Base-by-base conservation (phyloP, 2,797 vertebrate species). In the Hippoglossus hippoglossus region DNA sequence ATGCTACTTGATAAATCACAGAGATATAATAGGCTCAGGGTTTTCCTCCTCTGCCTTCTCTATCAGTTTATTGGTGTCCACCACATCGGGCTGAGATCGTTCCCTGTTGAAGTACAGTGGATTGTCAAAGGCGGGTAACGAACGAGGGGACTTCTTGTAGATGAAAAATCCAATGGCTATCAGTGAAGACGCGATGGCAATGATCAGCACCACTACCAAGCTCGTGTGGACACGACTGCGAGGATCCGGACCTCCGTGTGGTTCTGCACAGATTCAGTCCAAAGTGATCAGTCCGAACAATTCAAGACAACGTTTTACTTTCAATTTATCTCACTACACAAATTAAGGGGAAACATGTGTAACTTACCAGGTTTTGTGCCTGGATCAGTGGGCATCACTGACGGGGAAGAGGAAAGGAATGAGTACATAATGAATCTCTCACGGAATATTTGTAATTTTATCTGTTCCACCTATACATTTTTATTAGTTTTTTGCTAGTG, bases 31-130 rank as follows among this genome's bases (percentile, higher is more conserved):
- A 0, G 88, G 91, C 64, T 90, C 91, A 16, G 83, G 51, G n/a
- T 67, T 87, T 81, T 91, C 87, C 51, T 54, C 75, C 68, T 90
- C 91, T 52, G 80, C 90, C 13, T 88, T 92, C 73, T 92, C 90
- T 59, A 94, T 92, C 58, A 93, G 71, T 86, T 85, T 92, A 49
- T 90, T 92, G 76, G 91, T 92, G 62, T 94, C 93, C 0, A 92
- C 87, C 53, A 93, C 84, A 28, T 94, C 91, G 0, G 91, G 90
- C 67, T 87, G 75, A 11, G 91, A 78, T 31, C 67, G 80, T 31
- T 93, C 90, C 13, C 70, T 66, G 49, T 75, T 83, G 0, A 91
- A 86, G 80, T 92, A 94, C 49, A 93, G 82, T 1, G 91, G 93
- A 60, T 94, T 93, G 31, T 90, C 89, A 61, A 94, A 92, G 18